Evolutionary conservation across 1,140 invertebrate species (phyloP), one percentile per base, ranked within the genome.

Genomic region (Paracyclopina nana): DNA sequence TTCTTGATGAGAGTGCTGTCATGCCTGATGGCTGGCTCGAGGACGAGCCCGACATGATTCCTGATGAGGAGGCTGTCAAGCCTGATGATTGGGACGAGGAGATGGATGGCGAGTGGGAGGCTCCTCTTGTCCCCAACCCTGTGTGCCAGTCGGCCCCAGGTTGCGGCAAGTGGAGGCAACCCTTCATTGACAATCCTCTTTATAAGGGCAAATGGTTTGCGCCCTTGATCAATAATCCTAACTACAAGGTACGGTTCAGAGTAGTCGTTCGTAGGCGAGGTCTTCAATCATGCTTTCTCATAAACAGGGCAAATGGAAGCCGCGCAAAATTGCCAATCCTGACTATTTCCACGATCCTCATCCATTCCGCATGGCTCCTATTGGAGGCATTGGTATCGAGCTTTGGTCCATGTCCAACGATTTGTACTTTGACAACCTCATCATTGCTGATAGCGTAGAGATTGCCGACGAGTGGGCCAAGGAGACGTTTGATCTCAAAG

Each of bases 41-140:
- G 55, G 76, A 94, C 60, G 92, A 96, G 65, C 76, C 80, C 1
- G 72, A 78, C 40, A 79, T 81, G 62, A 80, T 96, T 53, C 76
- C 86, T 55, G 90, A 96, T 68, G 77, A 84, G 0, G 74, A 78
- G 38, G 82, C 88, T 6, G 66, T 73, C 27, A 91, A 88, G 68
- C 92, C 91, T 0, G 73, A 74, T 0, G 91, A 97, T 64, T 97
- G 92, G 76, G 92, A 98, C 67, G 75, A 81, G 42, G 87, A 94
- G 56, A 97, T 97, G 78, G 94, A 98, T 69, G 94, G 94, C 0
- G 81, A 86, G 64, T 98, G 92, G 91, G 94, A 98, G 67, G 77
- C 94, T 14, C 83, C 91, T 0, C 68, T 90, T 46, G 78, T 96
- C 26, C 73, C 77, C 53, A 98, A 99, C 69, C 86, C 90, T 0